Base-by-base conservation (phyloP, 2,888 invertebrate species). In the Drosophila helvetica region DNA sequence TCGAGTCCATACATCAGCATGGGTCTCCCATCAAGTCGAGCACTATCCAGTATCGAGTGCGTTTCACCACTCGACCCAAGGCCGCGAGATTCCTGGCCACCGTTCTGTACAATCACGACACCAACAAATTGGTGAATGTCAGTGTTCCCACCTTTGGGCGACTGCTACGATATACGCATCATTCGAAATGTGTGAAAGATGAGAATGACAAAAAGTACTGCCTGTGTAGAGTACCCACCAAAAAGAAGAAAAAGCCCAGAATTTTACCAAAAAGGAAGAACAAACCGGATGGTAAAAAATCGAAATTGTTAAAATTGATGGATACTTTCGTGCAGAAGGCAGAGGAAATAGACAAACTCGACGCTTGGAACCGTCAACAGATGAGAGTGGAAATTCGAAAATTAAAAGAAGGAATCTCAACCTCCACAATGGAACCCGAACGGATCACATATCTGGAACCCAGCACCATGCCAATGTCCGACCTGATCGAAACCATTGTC, bases 11-110 rank as follows among this genome's bases (percentile, higher is more conserved):
- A 9, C 15, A n/a, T 25, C 4, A 10, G 12, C 43, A 38, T 7
- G 6, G n/a, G 1, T 15, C 18, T 15, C 2, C 2, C 38, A 6
- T 38, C 7, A 38, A 38, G 38, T 38, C 38, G 38, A 38, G 38
- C n/a, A 38, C 5, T n/a, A 7, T n/a, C 2, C 15, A n/a, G 38
- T 57, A 48, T 54, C 52, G 58, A 10, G 47, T 53, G 6, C 18
- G 27, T n/a, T 59, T 58, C 17, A 19, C 9, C 1, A 53, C 42
- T 5, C 8, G 45, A 2, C 65, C 57, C 12, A 48, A 42, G 2
- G 25, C 22, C n/a, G 18, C 58, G 0, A 27, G 42, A n/a, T 65
- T 65, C 15, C 10, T 53, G 48, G 53, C 58, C 38, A 58, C 53
- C 2, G 53, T 58, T 17, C 18, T 18, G 19, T 58, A 58, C 27